phyloP scores from a whole-genome alignment of 2,888 invertebrate genomes.

The Nudaria mundana region DNA sequence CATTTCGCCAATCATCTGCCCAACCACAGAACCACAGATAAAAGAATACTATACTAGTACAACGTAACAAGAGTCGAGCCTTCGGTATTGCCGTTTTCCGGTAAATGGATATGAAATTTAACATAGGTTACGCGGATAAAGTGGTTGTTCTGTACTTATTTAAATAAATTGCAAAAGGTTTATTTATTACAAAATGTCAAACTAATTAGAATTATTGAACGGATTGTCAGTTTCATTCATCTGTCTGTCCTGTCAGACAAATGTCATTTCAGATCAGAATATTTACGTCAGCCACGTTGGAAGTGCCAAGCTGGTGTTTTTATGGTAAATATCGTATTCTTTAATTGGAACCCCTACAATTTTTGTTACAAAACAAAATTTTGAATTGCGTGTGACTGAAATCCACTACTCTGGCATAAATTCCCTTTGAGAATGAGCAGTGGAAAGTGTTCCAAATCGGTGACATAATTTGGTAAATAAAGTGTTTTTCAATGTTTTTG shows the following conservation, averaged over 20 bases:
- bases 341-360: slow-evolving; percentile 36
- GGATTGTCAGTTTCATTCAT: slow-evolving; percentile 25
- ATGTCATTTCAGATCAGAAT: slow-evolving; percentile 29
- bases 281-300: slow-evolving; percentile 83
- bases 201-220: slow-evolving; percentile 24
- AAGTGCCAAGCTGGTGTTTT: slow-evolving; percentile 80
- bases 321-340: slow-evolving; percentile 67
- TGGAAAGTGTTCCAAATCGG: slow-evolving; percentile 50
- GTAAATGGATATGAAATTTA: no score
- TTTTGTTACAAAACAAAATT: slow-evolving; percentile 18
- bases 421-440: slow-evolving; percentile 24
- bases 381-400: slow-evolving; percentile 6
- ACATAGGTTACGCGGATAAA: no score
- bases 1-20: no score
- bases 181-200: no score
- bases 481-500: slow-evolving; percentile 34
- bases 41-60: no score
- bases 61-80: no score
- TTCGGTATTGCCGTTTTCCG: no score
- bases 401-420: not conserved
- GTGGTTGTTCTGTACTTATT: no score
- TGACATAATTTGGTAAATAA: slow-evolving; percentile 73
- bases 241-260: slow-evolving; percentile 19
- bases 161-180: no score
- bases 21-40: no score